Conservation (phyloP, 2,888 invertebrate species). For the Liopterus haemorrhoidalis region DNA sequence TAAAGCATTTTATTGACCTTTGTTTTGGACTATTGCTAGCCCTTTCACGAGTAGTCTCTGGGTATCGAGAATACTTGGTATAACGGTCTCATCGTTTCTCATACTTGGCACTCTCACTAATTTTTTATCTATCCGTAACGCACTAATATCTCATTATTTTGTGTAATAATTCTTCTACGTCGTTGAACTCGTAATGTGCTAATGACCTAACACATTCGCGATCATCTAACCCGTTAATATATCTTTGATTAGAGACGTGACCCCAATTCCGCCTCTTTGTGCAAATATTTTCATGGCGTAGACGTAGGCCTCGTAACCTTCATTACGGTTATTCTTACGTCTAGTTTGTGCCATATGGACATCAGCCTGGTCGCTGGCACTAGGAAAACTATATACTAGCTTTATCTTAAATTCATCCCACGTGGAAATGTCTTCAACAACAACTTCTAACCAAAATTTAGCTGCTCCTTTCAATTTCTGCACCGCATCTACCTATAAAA, state of each 20-base stretch:
- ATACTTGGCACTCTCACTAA: no score
- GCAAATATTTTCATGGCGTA: slow-evolving; percentile 16
- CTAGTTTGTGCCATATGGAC: slow-evolving; percentile 11
- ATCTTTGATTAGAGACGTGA: slow-evolving; percentile 14
- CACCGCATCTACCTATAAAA: slow-evolving; percentile 27
- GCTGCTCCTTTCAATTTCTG: slow-evolving; percentile 28
- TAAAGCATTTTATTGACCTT: no score
- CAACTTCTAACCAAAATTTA: slow-evolving; percentile 29
- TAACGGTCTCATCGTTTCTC: no score
- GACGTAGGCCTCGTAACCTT: slow-evolving; percentile 15
- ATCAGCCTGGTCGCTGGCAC: slow-evolving; percentile 12
- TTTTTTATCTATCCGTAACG: no score
- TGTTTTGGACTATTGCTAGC: no score
- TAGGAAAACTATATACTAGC: slow-evolving; percentile 13
- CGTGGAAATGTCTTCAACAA: slow-evolving; percentile 4
- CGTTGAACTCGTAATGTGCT: no score
- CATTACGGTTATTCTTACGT: slow-evolving; percentile 11
- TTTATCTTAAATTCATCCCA: slow-evolving; percentile 8
- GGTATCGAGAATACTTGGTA: no score
- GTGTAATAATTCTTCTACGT: no score
- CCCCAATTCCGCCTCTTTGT: slow-evolving; percentile 9
- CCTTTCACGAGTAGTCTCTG: no score
- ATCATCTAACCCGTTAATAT: no score
- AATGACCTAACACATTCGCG: no score
- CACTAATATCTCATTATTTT: no score